These are phyloP conservation scores for Timandra comae DNA, from an alignment of 2,888 invertebrate species.

Conservation along the genomic window DNA sequence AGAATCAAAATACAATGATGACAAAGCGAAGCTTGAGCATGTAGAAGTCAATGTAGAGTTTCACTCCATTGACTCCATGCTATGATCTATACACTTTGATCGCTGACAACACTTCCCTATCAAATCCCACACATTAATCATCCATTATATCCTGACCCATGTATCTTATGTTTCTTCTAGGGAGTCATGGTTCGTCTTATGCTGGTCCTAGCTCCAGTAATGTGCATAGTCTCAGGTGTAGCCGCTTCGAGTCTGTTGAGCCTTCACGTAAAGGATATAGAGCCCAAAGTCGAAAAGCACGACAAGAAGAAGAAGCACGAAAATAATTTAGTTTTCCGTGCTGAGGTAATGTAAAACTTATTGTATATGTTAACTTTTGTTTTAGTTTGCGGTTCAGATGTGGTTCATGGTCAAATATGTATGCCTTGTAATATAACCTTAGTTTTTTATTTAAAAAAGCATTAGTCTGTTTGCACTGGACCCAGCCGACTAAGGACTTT, in stretches of 20 bases:
- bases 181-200: conserved; percentile 99
- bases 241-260: conserved; percentile 90
- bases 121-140: not conserved
- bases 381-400: no score
- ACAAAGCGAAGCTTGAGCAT: conserved; percentile 51
- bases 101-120: conserved; percentile 57
- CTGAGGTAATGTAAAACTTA: conserved; percentile 78
- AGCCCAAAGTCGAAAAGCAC: conserved; percentile 81
- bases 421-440: no score
- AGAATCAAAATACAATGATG: conserved; percentile 40
- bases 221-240: conserved; percentile 98
- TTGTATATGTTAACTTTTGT: no score
- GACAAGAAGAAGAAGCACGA: conserved; percentile 81
- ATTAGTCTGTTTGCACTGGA: no score
- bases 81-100: conserved; percentile 79
- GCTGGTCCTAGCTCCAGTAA: conserved; percentile 97
- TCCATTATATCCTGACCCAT: conserved; percentile 18
- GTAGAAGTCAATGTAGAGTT: conserved; percentile 57
- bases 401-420: no score
- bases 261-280: conserved; percentile 90
- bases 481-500: no score
- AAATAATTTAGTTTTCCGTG: conserved; percentile 85
- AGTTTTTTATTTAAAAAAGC: no score
- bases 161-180: conserved; percentile 60
- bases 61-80: conserved; percentile 56